Conservation (phyloP, 2,797 vertebrate species). For the Bufotes viridis region DNA sequence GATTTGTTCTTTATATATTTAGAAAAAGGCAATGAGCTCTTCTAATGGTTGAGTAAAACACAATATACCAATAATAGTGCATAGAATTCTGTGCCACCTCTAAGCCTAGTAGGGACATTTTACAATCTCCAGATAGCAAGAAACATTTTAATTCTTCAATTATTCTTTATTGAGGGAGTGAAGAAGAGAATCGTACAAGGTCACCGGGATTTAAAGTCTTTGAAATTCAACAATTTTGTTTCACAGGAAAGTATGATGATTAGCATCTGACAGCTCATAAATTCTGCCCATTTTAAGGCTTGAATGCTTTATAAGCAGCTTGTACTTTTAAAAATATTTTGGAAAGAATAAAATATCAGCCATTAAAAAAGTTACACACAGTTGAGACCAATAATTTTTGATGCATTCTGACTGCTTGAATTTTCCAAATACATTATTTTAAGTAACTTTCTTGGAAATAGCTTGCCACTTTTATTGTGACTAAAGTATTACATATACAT, state of each 20-base stretch:
- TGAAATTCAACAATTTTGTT: constrained; percentile 18
- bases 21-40: background rate
- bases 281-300: background rate
- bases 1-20: background rate
- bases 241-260: background rate
- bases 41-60: background rate
- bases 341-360: background rate
- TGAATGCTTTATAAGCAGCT: background rate
- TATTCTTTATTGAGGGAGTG: background rate
- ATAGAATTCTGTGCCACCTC: background rate
- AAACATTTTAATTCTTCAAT: background rate
- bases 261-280: constrained; percentile 11
- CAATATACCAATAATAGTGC: background rate
- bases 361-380: background rate
- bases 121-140: background rate
- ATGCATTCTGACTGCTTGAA: background rate
- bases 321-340: background rate
- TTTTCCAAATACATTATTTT: constrained; percentile 15
- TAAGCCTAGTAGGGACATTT: background rate
- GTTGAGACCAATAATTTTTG: background rate
- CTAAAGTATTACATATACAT: background rate
- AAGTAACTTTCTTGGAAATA: background rate
- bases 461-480: background rate
- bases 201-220: constrained; percentile 1
- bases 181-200: background rate